These are phyloP conservation scores for Rhineura floridana DNA, from an alignment of 2,113 vertebrate species.

Conservation along the genomic window DNA sequence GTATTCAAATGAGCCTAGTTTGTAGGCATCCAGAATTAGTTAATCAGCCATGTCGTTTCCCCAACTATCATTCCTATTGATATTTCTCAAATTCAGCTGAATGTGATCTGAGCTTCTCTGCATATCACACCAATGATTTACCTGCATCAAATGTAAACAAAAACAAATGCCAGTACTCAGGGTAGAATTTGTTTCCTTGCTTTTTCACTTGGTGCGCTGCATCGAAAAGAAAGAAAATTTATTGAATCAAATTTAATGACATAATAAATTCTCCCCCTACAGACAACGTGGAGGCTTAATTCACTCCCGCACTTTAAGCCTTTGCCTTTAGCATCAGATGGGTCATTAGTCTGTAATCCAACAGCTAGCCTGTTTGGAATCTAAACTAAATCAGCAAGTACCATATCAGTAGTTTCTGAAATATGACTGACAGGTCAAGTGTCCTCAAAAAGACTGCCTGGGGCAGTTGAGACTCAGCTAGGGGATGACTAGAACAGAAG, in stretches of 20 bases:
- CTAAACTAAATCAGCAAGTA: constrained; percentile 79
- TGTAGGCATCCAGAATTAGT: constrained; percentile 51
- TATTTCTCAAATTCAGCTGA: constrained; percentile 2
- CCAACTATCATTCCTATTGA: constrained; percentile 59
- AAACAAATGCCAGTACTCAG: constrained; percentile 22
- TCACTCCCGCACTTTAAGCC: constrained; percentile 81
- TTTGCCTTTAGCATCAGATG: constrained; percentile 82
- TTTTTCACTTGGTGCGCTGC: constrained; percentile 45
- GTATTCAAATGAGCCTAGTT: constrained; percentile 58
- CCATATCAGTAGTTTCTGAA: constrained; percentile 80
- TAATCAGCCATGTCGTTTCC: constrained; percentile 63
- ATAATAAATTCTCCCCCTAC: constrained; percentile 82
- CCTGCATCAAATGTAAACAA: constrained; percentile 56
- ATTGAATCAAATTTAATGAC: constrained; percentile 81
- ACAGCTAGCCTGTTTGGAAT: constrained; percentile 73
- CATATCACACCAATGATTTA: constrained; percentile 41
- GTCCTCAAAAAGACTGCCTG: constrained; percentile 79
- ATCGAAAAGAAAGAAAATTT: constrained; percentile 78
- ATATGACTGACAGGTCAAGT: constrained; percentile 82
- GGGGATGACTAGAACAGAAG: constrained; percentile 71
- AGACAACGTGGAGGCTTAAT: constrained; percentile 78
- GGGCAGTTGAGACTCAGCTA: constrained; percentile 72
- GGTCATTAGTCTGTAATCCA: constrained; percentile 84
- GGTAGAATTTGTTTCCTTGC: constrained; percentile 62
- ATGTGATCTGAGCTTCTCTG: background rate